Percentiles rank a stretch among this genome's conserved stretches.
phyloP scores from a whole-genome alignment of 2,888 invertebrate species.

The Hypomecis punctinalis region DNA sequence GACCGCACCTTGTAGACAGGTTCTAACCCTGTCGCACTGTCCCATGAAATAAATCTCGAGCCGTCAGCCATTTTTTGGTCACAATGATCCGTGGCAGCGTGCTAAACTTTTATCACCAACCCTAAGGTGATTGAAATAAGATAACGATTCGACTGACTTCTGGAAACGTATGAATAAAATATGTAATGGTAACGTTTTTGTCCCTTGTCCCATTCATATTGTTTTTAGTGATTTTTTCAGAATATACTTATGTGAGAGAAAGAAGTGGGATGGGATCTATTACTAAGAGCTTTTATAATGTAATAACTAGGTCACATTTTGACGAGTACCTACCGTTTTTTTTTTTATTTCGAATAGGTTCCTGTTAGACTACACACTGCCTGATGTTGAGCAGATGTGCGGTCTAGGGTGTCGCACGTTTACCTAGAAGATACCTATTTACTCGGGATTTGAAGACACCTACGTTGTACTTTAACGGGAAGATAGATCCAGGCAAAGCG shows the following conservation, averaged over 20 bases:
- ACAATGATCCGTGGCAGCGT: constrained; percentile 35
- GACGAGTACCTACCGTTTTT: too few relatives aligned
- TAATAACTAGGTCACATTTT: too few relatives aligned
- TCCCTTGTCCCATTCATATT: constrained; percentile 8
- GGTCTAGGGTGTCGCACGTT: too few relatives aligned
- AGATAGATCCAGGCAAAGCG: too few relatives aligned
- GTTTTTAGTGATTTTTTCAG: constrained; percentile 6
- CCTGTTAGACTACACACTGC: too few relatives aligned
- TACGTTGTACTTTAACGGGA: too few relatives aligned
- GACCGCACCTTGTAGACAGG: too few relatives aligned
- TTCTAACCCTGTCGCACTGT: constrained; percentile 31
- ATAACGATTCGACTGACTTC: constrained; percentile 24
- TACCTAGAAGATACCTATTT: too few relatives aligned
- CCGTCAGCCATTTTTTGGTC: constrained; percentile 46
- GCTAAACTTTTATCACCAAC: constrained; percentile 26
- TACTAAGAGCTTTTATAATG: not conserved
- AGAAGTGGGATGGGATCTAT: constrained; percentile 1
- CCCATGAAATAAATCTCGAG: constrained; percentile 51
- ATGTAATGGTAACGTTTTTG: constrained; percentile 26
- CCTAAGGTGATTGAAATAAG: constrained; percentile 29
- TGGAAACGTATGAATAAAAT: constrained; percentile 25
- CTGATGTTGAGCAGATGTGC: too few relatives aligned
- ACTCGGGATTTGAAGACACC: too few relatives aligned
- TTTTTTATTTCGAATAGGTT: too few relatives aligned
- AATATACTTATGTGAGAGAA: constrained; percentile 1